Conservation (phyloP, 92 coral and sea anemone species). For the Porites divaricata region DNA sequence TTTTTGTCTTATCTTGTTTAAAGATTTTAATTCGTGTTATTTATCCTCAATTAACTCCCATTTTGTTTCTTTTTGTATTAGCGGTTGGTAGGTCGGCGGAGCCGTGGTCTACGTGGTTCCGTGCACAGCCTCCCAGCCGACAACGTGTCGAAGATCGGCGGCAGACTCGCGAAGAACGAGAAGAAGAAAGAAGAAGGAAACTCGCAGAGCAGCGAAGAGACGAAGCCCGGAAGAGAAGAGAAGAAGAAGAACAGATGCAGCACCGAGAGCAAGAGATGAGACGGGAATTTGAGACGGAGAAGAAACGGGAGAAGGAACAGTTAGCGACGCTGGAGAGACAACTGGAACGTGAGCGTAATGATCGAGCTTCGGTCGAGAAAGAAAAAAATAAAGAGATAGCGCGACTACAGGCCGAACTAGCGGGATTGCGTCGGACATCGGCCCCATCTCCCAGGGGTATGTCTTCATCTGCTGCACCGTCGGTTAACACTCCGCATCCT, state of each 20-base stretch:
- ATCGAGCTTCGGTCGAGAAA: conserved; percentile 55
- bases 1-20: background rate
- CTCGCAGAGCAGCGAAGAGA: conserved; percentile 59
- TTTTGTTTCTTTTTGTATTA: background rate
- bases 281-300: conserved; percentile 50
- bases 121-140: conserved; percentile 61
- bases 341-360: conserved; percentile 58
- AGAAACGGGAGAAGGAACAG: conserved; percentile 55
- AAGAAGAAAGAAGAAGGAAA: conserved; percentile 59
- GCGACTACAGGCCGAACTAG: conserved; percentile 60
- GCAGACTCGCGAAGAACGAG: conserved; percentile 82
- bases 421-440: conserved; percentile 35
- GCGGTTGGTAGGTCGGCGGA: conserved; percentile 42
- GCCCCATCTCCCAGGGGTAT: conserved; percentile 31
- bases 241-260: conserved; percentile 48
- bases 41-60: background rate
- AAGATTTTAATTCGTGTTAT: background rate
- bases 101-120: conserved; percentile 86
- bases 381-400: conserved; percentile 67
- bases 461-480: conserved; percentile 38
- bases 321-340: conserved; percentile 57
- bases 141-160: conserved; percentile 77
- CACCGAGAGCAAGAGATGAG: conserved; percentile 60
- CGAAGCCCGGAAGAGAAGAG: conserved; percentile 58
- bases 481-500: conserved; percentile 42